Conservation (phyloP, 1,140 invertebrate species). For the Prorops nasuta region DNA sequence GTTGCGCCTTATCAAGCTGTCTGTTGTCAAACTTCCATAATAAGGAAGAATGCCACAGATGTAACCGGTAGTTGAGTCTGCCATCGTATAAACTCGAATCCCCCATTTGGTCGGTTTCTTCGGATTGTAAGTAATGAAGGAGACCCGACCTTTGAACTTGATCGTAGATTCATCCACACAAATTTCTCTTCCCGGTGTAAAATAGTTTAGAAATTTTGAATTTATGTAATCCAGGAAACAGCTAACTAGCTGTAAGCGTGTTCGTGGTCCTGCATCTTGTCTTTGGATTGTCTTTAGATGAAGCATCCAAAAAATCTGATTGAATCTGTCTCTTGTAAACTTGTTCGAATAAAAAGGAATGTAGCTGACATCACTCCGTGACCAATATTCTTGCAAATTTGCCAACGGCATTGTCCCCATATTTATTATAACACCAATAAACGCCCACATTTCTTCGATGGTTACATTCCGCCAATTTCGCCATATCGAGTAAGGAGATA, state of each 20-base stretch:
- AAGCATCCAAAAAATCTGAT: slow-evolving; percentile 11
- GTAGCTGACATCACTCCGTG: slow-evolving; percentile 1
- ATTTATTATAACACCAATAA: slow-evolving; percentile 10
- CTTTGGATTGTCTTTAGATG: slow-evolving; percentile 6
- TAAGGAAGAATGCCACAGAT: slow-evolving; percentile 14
- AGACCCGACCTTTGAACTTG: slow-evolving; percentile 3
- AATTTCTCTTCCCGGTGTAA: slow-evolving; percentile 7
- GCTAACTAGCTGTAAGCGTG: slow-evolving; percentile 7
- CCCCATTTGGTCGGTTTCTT: neutral
- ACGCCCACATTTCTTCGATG: slow-evolving; percentile 11
- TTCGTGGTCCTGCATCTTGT: neutral
- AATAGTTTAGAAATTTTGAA: slow-evolving; percentile 12
- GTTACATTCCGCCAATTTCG: slow-evolving; percentile 6
- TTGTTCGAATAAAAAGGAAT: slow-evolving; percentile 10
- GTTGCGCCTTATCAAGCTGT: slow-evolving; percentile 11
- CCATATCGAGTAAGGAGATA: slow-evolving; percentile 13
- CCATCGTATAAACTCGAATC: slow-evolving; percentile 8
- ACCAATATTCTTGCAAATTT: slow-evolving; percentile 15
- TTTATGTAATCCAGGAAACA: slow-evolving; percentile 12
- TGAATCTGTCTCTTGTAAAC: neutral
- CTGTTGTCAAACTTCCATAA: slow-evolving; percentile 12
- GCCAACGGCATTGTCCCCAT: slow-evolving; percentile 1
- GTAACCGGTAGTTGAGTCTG: slow-evolving; percentile 13
- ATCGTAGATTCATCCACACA: slow-evolving; percentile 8
- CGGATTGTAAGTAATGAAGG: slow-evolving; percentile 1